phyloP scores from a whole-genome alignment of 2,113 vertebrate genomes.

The Macquaria ambigua region DNA sequence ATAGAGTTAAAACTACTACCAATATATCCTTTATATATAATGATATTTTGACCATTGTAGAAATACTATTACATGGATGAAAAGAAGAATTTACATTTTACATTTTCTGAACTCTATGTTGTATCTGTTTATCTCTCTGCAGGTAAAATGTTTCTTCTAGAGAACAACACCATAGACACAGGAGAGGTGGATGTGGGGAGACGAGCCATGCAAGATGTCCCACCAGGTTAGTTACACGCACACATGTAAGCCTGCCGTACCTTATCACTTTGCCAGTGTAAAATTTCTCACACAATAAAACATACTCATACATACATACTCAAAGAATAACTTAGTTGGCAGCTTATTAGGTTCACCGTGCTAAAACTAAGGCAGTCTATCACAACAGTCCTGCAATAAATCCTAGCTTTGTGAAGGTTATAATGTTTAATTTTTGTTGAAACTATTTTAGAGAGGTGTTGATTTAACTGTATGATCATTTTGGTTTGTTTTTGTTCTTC shows the following conservation, averaged over 20 bases:
- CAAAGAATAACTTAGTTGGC: neutral
- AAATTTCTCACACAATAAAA: neutral
- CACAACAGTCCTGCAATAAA: neutral
- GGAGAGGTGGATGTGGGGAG: constrained; percentile 97
- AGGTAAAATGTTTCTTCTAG: constrained; percentile 94
- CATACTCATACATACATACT: no score
- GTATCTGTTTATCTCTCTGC: constrained; percentile 24
- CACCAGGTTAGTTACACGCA: constrained; percentile 82
- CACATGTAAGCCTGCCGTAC: neutral
- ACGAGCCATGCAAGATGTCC: constrained; percentile 92
- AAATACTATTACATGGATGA: no score
- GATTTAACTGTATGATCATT: neutral
- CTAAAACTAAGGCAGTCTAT: neutral
- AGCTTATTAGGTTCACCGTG: neutral
- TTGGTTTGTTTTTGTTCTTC: neutral
- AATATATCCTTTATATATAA: neutral
- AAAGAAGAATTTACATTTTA: neutral
- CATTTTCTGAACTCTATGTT: neutral
- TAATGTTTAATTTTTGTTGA: no score
- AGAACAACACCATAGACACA: constrained; percentile 98
- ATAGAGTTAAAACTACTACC: neutral
- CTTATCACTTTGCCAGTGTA: neutral
- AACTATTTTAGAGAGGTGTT: neutral
- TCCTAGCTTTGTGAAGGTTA: neutral
- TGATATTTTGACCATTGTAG: neutral